These are phyloP conservation scores for Spilosoma lubricipeda DNA, from an alignment of 2,888 invertebrate species.

Conservation along the genomic window DNA sequence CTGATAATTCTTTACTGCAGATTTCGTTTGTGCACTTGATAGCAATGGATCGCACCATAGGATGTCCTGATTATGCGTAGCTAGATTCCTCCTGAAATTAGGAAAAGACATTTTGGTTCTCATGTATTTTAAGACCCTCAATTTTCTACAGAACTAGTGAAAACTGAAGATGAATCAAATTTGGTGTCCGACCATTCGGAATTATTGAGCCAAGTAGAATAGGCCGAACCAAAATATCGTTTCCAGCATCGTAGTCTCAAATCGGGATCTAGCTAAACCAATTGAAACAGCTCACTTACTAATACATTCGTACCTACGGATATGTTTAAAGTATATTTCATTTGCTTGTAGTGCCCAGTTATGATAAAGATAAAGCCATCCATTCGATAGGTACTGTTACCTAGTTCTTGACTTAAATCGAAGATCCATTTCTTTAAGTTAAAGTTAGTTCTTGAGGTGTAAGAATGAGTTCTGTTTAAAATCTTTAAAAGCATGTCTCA, in stretches of 20 bases:
- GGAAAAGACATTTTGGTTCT: not conserved
- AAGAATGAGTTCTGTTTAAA: not conserved
- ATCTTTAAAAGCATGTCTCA: too few species aligned
- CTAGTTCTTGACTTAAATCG: too few species aligned
- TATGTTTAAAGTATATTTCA: too few species aligned
- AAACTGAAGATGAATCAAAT: constrained; percentile 16
- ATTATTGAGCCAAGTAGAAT: constrained; percentile 58
- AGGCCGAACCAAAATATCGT: constrained; percentile 42
- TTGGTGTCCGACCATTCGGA: constrained; percentile 56
- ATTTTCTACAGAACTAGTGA: not conserved
- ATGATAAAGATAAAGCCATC: not conserved
- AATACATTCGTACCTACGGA: too few species aligned
- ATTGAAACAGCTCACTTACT: too few species aligned
- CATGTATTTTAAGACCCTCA: not conserved
- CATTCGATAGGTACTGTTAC: too few species aligned
- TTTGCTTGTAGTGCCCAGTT: not conserved
- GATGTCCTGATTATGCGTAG: not conserved
- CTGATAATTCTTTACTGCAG: not conserved
- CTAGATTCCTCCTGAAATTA: not conserved
- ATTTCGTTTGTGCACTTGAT: not conserved
- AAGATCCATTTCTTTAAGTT: too few species aligned
- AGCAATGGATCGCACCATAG: not conserved
- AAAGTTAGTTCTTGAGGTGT: too few species aligned
- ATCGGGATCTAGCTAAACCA: not conserved
- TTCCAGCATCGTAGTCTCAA: not conserved